Conservation (phyloP, 1,140 invertebrate species). For the Bombyx mandarina region DNA sequence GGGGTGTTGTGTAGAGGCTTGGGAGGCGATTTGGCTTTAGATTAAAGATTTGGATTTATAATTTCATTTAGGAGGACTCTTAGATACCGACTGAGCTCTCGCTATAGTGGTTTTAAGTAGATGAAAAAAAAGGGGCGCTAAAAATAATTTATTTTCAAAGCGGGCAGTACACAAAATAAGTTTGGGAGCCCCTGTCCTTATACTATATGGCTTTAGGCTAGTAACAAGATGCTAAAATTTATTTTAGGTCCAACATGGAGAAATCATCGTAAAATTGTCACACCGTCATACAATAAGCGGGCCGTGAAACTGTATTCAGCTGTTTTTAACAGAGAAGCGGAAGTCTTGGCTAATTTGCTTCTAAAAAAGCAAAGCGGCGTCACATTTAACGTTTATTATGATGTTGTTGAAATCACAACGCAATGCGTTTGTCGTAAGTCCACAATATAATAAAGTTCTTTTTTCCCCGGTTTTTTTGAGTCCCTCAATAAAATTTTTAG, state of each 20-base stretch:
- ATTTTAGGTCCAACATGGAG: conserved; percentile 39
- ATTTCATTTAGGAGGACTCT: too few species aligned
- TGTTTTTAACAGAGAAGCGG: conserved; percentile 31
- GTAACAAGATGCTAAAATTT: neutral
- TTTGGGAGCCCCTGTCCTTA: too few species aligned
- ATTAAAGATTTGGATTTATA: neutral
- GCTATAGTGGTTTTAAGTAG: neutral
- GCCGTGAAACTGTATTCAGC: conserved; percentile 24
- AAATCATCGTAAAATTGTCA: conserved; percentile 34
- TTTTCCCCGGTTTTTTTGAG: neutral
- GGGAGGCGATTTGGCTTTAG: too few species aligned
- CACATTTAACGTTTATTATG: conserved; percentile 33
- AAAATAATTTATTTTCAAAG: too few species aligned
- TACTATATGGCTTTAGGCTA: too few species aligned
- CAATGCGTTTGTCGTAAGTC: conserved; percentile 39
- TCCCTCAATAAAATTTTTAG: neutral
- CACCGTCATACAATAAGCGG: conserved; percentile 40
- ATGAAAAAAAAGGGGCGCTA: neutral
- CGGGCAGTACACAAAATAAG: too few species aligned
- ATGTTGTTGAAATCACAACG: conserved; percentile 34
- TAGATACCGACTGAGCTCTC: too few species aligned
- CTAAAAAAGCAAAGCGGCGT: conserved; percentile 15
- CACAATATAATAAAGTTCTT: neutral
- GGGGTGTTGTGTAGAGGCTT: too few species aligned
- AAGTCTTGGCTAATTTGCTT: conserved; percentile 16